phyloP scores from a whole-genome alignment of 2,797 vertebrate species.

The Sebastes ruberrimus region DNA sequence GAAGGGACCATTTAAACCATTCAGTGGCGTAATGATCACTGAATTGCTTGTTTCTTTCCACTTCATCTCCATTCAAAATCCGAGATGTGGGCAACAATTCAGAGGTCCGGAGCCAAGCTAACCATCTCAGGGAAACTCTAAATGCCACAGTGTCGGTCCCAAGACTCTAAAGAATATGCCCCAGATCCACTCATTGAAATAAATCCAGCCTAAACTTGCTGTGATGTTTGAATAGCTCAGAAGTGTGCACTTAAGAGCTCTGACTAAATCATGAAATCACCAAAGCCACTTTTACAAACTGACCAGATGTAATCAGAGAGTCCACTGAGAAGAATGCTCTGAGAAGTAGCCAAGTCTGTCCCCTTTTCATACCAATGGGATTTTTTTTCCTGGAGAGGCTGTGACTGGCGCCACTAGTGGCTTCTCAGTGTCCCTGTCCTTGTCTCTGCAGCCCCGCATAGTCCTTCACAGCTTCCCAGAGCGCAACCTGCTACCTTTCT shows the following conservation, averaged over 20 bases:
- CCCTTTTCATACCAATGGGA: constrained; percentile 5
- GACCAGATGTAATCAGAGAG: constrained; percentile 44
- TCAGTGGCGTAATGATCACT: background rate
- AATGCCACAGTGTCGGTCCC: background rate
- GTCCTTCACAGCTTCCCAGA: constrained; percentile 27
- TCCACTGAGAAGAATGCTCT: constrained; percentile 26
- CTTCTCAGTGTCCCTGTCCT: constrained; percentile 20
- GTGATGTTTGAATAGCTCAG: constrained; percentile 35
- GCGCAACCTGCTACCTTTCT: constrained; percentile 13
- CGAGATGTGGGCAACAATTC: background rate
- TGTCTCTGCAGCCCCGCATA: constrained; percentile 11
- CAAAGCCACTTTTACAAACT: constrained; percentile 42
- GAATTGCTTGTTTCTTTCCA: background rate
- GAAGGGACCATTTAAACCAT: background rate
- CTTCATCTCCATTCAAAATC: background rate
- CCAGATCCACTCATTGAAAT: constrained; percentile 22
- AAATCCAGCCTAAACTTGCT: constrained; percentile 30
- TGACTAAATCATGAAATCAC: constrained; percentile 49
- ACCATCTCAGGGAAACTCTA: background rate
- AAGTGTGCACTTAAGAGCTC: constrained; percentile 41
- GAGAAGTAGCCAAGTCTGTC: constrained; percentile 9
- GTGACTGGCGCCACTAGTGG: constrained; percentile 1
- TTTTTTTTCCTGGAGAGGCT: background rate
- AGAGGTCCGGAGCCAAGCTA: background rate
- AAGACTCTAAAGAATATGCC: constrained; percentile 12